phyloP scores from a whole-genome alignment of 2,113 vertebrate species.

The Ceratotherium simum region DNA sequence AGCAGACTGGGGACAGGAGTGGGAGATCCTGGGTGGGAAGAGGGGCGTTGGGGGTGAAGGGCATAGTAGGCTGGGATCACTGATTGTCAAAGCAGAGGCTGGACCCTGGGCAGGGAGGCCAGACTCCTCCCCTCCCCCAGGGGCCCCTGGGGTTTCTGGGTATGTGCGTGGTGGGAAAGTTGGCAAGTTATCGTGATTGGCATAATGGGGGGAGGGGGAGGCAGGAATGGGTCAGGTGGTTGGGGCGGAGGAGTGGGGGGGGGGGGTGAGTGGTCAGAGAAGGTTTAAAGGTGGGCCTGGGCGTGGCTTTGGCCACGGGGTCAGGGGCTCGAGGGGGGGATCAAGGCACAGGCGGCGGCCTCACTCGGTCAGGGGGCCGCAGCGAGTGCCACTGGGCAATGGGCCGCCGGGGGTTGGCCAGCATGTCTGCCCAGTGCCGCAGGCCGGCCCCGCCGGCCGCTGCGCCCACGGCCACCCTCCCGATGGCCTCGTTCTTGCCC shows the following conservation, averaged over 20 bases:
- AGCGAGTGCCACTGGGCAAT: conserved; percentile 96
- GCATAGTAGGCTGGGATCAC: background rate
- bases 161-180: background rate
- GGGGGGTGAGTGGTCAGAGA: background rate
- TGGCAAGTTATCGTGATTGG: background rate
- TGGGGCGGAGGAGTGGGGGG: background rate
- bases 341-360: conserved; percentile 76
- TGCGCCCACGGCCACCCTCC: conserved; percentile 94
- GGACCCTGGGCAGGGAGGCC: background rate
- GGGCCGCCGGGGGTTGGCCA: conserved; percentile 94
- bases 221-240: background rate
- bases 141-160: background rate
- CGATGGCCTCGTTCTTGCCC: conserved; percentile 93
- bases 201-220: too few species aligned
- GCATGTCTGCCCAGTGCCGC: conserved; percentile 97
- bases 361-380: conserved; percentile 90
- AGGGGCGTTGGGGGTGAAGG: background rate
- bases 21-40: background rate
- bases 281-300: background rate
- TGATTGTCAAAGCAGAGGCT: conserved; percentile 67
- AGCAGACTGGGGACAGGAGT: background rate
- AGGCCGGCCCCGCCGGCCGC: conserved; percentile 93
- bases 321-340: background rate
- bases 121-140: background rate
- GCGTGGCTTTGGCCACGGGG: background rate